Percentiles rank a stretch among this genome's conserved stretches.
phyloP scores from a whole-genome alignment of 2,113 vertebrate species.

The Cercopithecus mona region DNA sequence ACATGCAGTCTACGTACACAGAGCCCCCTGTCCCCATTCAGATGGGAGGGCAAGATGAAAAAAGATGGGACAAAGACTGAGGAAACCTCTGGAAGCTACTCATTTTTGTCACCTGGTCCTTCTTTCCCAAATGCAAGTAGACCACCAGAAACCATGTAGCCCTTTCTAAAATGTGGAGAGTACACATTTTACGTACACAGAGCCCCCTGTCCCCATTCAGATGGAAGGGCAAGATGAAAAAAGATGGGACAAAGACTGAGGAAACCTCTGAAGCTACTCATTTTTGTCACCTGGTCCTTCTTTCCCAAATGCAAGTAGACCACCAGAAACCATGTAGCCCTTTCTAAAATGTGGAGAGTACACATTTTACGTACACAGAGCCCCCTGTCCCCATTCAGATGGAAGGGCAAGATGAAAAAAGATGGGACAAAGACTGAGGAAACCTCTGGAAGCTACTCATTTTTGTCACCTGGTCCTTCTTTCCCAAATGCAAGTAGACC shows the following conservation, averaged over 20 bases:
- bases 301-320: not conserved
- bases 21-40: not conserved
- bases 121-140: not conserved
- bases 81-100: not conserved
- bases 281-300: not conserved
- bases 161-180: not conserved
- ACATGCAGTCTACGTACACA: not conserved
- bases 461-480: not conserved
- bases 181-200: no score
- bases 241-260: not conserved
- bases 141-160: not conserved
- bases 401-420: not conserved
- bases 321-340: not conserved
- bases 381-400: not conserved
- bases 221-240: not conserved
- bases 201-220: not conserved
- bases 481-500: not conserved
- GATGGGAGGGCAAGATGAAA: not conserved
- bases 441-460: not conserved
- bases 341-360: not conserved
- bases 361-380: no score
- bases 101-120: not conserved
- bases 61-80: not conserved
- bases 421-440: not conserved
- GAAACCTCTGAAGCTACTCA: not conserved